phyloP scores from a whole-genome alignment of 2,888 invertebrate genomes.

The Conistra vaccinii region DNA sequence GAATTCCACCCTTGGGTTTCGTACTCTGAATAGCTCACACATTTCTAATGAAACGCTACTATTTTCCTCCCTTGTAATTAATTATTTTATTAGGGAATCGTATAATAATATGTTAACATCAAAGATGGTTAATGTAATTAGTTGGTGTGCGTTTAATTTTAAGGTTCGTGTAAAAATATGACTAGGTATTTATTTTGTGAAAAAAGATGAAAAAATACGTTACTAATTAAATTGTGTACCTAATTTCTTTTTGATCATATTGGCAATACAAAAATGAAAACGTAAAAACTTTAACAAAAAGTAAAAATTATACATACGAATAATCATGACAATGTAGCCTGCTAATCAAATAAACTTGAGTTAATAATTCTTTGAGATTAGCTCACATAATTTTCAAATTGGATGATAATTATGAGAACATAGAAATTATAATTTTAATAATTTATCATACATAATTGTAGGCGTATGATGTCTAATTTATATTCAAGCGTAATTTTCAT shows the following conservation, averaged over 20 bases:
- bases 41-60: conserved; percentile 65
- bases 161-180: neutral
- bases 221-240: neutral
- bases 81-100: conserved; percentile 51
- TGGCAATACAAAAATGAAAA: neutral
- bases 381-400: conserved; percentile 10
- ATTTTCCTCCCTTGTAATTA: conserved; percentile 53
- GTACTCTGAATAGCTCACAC: conserved; percentile 62
- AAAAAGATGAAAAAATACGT: neutral
- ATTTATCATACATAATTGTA: conserved; percentile 9
- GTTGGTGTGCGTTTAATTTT: neutral
- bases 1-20: conserved; percentile 57
- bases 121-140: conserved; percentile 24
- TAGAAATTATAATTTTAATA: conserved; percentile 26
- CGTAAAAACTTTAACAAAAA: neutral
- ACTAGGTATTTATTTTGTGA: neutral
- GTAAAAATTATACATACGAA: neutral
- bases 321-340: neutral
- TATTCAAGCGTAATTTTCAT: conserved; percentile 10
- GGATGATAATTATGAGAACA: conserved; percentile 3
- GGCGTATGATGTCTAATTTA: conserved; percentile 4
- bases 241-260: neutral
- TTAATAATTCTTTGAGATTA: conserved; percentile 7
- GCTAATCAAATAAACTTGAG: neutral
- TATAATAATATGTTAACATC: conserved; percentile 30